Conservation (phyloP, 1,140 invertebrate genomes). For the Spodoptera litura region DNA sequence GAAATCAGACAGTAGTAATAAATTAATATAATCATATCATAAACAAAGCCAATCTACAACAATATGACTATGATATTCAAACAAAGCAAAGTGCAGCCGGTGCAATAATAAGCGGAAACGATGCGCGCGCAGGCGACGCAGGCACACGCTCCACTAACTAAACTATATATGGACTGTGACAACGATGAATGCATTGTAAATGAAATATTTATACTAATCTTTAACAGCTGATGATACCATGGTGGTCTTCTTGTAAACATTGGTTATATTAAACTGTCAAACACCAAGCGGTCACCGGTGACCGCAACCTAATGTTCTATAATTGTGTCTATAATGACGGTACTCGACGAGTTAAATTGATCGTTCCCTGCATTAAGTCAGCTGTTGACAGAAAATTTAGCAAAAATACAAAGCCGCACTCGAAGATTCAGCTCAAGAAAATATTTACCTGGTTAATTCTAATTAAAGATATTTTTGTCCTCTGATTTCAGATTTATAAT, state of each 20-base stretch:
- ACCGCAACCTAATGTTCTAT: no score
- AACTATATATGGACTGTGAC: constrained; percentile 40
- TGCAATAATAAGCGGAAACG: constrained; percentile 72
- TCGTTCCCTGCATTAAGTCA: background rate
- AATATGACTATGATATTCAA: constrained; percentile 55
- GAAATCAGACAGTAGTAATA: background rate
- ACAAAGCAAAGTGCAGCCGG: constrained; percentile 65
- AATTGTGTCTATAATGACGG: no score
- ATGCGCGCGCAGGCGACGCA: constrained; percentile 35
- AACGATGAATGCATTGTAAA: constrained; percentile 27
- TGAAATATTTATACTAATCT: constrained; percentile 23
- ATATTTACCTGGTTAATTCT: no score
- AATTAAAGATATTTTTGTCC: no score
- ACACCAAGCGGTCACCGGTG: no score
- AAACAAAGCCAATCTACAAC: constrained; percentile 12
- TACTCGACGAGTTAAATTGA: no score
- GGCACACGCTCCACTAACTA: constrained; percentile 12
- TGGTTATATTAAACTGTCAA: no score
- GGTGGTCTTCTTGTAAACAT: background rate
- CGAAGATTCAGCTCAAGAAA: no score
- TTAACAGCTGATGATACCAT: constrained; percentile 3
- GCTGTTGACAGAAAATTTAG: no score
- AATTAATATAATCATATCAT: constrained; percentile 7
- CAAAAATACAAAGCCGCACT: no score
- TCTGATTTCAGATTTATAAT: no score